Evolutionary conservation across 2,797 vertebrate species (phyloP).

Genomic region (Sebastes taczanowskii): DNA sequence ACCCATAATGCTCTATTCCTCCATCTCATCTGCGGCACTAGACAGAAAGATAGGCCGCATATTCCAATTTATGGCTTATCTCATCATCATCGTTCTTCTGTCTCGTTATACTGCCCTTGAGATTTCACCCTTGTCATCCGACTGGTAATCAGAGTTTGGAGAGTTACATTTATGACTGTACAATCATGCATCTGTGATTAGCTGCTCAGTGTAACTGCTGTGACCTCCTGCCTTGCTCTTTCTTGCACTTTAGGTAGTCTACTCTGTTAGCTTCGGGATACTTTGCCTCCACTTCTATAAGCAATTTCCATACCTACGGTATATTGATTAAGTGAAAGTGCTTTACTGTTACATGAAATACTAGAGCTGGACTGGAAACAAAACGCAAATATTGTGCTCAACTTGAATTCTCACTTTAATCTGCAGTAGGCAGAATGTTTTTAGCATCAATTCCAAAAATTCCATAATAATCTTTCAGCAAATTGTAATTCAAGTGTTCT

Average conservation of each 20-base stretch:
- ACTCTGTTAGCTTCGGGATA: constrained; percentile 13
- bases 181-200: constrained; percentile 48
- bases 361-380: neutral
- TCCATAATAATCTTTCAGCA: no score
- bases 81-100: constrained; percentile 56
- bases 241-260: neutral
- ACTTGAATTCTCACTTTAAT: neutral
- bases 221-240: constrained; percentile 15
- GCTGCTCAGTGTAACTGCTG: constrained; percentile 20
- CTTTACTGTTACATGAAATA: constrained; percentile 15
- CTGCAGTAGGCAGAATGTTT: no score
- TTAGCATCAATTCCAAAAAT: no score
- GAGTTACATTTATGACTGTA: constrained; percentile 52
- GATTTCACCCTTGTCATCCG: constrained; percentile 52
- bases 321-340: constrained; percentile 22
- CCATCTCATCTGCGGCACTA: constrained; percentile 43
- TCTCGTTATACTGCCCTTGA: constrained; percentile 57
- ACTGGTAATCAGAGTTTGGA: constrained; percentile 58
- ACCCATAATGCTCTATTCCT: constrained; percentile 44
- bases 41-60: constrained; percentile 45
- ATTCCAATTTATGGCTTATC: constrained; percentile 63
- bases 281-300: constrained; percentile 26
- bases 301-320: constrained; percentile 14
- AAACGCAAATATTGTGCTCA: constrained; percentile 16
- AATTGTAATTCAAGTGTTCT: no score